Conservation (phyloP, 37 sponge, comb jelly and placozoan species). For the Axinella damicornis region DNA sequence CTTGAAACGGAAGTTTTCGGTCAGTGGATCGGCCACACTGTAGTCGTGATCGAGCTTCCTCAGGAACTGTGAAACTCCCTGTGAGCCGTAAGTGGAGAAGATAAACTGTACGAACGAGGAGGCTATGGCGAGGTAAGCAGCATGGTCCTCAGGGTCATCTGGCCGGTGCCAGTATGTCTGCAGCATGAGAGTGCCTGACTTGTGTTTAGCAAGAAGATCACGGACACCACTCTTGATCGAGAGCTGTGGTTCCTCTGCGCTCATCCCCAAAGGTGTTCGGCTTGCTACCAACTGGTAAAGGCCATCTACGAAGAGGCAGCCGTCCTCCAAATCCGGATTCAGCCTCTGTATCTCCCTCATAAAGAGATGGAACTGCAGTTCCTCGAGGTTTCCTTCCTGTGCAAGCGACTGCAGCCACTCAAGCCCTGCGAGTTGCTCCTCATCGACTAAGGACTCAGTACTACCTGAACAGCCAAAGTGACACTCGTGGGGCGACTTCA, state of each 20-base stretch:
- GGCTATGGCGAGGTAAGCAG: constrained; percentile 31
- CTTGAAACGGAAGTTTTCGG: constrained; percentile 11
- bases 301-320: constrained; percentile 32
- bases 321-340: constrained; percentile 14
- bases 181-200: constrained; percentile 1
- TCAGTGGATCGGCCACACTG: not conserved
- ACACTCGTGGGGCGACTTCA: no score
- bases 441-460: not conserved
- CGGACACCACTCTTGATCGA: not conserved
- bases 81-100: constrained; percentile 4
- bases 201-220: not conserved
- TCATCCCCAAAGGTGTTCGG: not conserved
- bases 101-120: constrained; percentile 33
- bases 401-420: constrained; percentile 3
- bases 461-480: no score
- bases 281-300: constrained; percentile 24
- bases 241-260: not conserved
- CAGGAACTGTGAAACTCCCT: constrained; percentile 16
- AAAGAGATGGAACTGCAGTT: constrained; percentile 1
- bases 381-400: not conserved
- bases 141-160: constrained; percentile 9
- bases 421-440: not conserved
- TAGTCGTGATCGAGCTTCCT: not conserved
- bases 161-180: constrained; percentile 24
- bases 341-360: constrained; percentile 25